These are phyloP conservation scores for Odontomachus brunneus DNA, from an alignment of 1,140 invertebrate species.

Conservation along the genomic window DNA sequence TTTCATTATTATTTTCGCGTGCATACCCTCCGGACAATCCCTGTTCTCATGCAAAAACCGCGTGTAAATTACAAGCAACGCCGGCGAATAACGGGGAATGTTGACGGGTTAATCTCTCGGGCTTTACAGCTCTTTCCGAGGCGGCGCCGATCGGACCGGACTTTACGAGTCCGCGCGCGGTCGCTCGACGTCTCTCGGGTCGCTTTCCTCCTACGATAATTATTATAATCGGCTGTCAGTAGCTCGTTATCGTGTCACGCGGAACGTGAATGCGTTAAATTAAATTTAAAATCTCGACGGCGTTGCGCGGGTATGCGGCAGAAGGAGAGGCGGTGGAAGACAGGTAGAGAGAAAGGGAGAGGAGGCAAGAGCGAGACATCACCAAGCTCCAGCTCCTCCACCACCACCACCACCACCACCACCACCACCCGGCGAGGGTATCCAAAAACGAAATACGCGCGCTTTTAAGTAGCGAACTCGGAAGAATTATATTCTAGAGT, in stretches of 20 bases:
- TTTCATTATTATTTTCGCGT: slow-evolving; percentile 64
- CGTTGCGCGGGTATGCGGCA: neutral
- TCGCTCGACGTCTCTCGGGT: slow-evolving; percentile 26
- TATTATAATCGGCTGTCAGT: slow-evolving; percentile 76
- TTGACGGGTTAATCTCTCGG: slow-evolving; percentile 71
- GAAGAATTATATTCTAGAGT: slow-evolving; percentile 74
- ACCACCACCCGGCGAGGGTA: neutral
- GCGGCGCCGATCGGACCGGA: neutral
- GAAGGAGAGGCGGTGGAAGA: neutral
- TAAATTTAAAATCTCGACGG: slow-evolving; percentile 67
- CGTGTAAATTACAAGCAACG: slow-evolving; percentile 65
- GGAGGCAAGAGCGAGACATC: no score
- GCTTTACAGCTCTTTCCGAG: slow-evolving; percentile 66
- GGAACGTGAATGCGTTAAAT: slow-evolving; percentile 74
- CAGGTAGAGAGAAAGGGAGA: neutral
- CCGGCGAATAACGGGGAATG: slow-evolving; percentile 6
- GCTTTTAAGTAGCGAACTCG: slow-evolving; percentile 71
- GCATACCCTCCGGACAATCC: slow-evolving; percentile 5
- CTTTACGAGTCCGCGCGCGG: slow-evolving; percentile 37
- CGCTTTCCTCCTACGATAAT: slow-evolving; percentile 68
- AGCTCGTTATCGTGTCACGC: slow-evolving; percentile 69
- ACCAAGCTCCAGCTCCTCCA: no score
- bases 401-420: neutral
- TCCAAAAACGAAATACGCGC: slow-evolving; percentile 62
- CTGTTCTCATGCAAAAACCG: slow-evolving; percentile 48